These are phyloP conservation scores for Anguilla anguilla DNA, from an alignment of 2,797 vertebrate species.

Conservation along the genomic window DNA sequence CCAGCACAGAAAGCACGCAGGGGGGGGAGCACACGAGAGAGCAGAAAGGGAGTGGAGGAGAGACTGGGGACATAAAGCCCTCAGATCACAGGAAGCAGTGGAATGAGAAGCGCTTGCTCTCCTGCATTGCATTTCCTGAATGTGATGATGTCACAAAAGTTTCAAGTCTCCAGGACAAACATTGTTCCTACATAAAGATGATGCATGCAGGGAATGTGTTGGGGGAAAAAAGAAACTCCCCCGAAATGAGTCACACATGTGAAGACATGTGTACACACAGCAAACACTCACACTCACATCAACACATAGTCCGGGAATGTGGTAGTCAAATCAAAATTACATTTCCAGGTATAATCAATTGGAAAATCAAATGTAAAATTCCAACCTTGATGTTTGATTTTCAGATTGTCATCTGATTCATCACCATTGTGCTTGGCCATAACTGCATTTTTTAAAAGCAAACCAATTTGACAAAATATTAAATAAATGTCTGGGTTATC, in stretches of 20 bases:
- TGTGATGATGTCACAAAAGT: constrained; percentile 19
- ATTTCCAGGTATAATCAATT: neutral
- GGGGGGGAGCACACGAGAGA: neutral
- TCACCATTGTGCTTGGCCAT: neutral
- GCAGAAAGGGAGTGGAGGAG: neutral
- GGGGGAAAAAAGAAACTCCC: neutral
- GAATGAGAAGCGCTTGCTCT: neutral
- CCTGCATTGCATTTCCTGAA: neutral
- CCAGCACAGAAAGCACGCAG: neutral
- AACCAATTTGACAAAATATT: neutral
- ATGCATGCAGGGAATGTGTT: constrained; percentile 1
- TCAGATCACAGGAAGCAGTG: neutral
- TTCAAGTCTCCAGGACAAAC: neutral
- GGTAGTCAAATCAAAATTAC: neutral
- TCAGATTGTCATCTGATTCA: neutral
- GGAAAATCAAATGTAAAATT: neutral
- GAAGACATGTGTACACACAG: neutral
- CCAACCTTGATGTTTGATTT: neutral
- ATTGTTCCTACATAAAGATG: neutral
- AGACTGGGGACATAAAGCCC: neutral
- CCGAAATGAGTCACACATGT: neutral
- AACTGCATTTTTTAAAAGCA: neutral
- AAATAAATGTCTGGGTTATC: neutral
- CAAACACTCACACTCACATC: neutral
- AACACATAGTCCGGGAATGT: neutral